Evolutionary conservation across 1,140 invertebrate species (phyloP), one percentile per base, ranked within the genome.

Genomic region (Teleopsis dalmanni): DNA sequence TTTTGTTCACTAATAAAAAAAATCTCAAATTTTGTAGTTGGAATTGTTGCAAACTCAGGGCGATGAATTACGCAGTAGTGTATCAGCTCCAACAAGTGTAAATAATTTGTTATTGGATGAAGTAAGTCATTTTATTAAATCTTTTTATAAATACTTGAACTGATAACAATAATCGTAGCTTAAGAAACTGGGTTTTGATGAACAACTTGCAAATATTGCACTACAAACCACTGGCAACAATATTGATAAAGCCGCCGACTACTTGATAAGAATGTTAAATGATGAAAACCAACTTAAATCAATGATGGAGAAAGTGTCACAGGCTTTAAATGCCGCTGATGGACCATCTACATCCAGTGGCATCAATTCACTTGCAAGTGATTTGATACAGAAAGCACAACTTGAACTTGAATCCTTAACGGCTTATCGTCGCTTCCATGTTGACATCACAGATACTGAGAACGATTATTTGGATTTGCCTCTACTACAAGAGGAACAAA

Each of bases 381-480:
- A 53, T 2, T 54, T 60, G 14, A 23, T 61, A 18, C 33, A 51
- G 2, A 56, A 62, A 27, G 48, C 60, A 0, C 51, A 57, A 33
- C 36, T 40, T 6, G 63, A 67, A 50, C 42, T 65, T 9, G 56
- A 59, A 31, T 54, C 60, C 0, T 53, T 57, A 11, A 53, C 62
- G 56, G 82, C 82, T 0, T 77, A 77, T 33, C 59, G 75, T 14
- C 72, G 80, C 4, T 72, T 84, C 16, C 68, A 75, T n/a, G 72
- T 78, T 11, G 77, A 77, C 43, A 74, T 83, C 13, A 68, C 69
- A 2, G 68, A 66, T 18, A 77, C 76, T 9, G 81, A 82, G 36
- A 78, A 81, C 55, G 81, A 81, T 50, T 76, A 83, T 58, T 61
- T 83, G 27, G 78, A 81, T 62, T 62, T 80, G 13, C 74, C 75